These are phyloP conservation scores for Clarias fuscus DNA, from an alignment of 2,797 vertebrate genomes.

Conservation along the genomic window DNA sequence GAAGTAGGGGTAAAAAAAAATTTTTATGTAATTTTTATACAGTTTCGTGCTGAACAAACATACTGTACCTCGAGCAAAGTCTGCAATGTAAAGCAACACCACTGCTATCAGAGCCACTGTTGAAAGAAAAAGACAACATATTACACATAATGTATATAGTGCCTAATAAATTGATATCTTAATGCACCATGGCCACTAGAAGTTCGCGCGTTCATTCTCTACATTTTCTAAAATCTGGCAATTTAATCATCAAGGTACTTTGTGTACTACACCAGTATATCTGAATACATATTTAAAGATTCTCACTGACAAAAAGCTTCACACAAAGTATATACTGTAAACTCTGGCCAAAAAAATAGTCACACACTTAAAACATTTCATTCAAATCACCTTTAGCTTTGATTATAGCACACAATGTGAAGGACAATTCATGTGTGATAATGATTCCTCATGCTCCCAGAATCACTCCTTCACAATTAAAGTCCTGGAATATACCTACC, in stretches of 20 bases:
- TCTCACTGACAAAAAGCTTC: background rate
- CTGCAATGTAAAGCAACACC: constrained; percentile 86
- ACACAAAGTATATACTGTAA: background rate
- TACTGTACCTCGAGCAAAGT: constrained; percentile 79
- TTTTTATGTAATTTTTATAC: too few species aligned
- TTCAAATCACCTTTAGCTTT: too few species aligned
- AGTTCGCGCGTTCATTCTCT: background rate
- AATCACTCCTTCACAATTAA: too few species aligned
- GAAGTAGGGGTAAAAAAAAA: background rate
- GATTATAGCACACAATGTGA: too few species aligned
- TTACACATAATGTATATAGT: background rate
- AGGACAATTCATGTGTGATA: too few species aligned
- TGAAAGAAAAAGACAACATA: constrained; percentile 15
- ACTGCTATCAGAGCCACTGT: constrained; percentile 87
- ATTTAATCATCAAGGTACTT: background rate
- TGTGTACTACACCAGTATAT: background rate
- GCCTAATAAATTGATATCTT: background rate
- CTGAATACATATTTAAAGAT: background rate
- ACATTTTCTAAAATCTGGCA: background rate
- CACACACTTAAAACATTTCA: too few species aligned
- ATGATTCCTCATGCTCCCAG: too few species aligned
- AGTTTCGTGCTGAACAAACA: constrained; percentile 48
- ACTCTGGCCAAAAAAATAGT: too few species aligned
- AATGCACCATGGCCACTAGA: too few species aligned
- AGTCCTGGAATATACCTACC: too few species aligned